Evolutionary conservation across 2,888 invertebrate genomes (phyloP).

Genomic region (Phyto melanocephala): DNA sequence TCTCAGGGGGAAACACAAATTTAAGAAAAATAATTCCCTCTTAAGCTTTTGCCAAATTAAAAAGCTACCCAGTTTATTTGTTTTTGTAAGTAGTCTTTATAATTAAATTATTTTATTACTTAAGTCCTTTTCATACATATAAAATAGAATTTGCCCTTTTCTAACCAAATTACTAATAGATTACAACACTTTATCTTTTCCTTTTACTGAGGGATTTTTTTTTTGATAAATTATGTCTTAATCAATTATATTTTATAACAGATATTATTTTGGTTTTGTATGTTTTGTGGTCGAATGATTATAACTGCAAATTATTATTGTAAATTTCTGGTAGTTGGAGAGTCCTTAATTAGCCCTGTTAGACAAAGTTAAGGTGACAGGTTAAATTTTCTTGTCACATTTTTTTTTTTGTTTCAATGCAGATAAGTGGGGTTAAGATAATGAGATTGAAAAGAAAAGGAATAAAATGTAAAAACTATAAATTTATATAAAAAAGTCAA

Average conservation of each 20-base stretch:
- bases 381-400: constrained; percentile 24
- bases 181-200: constrained; percentile 30
- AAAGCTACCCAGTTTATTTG: background rate
- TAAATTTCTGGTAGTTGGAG: background rate
- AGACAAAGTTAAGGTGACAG: constrained; percentile 40
- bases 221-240: constrained; percentile 24
- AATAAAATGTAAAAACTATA: background rate
- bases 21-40: background rate
- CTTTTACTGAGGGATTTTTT: background rate
- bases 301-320: background rate
- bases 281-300: background rate
- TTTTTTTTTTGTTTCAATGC: background rate
- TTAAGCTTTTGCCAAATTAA: background rate
- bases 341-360: constrained; percentile 35
- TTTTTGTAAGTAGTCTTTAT: background rate
- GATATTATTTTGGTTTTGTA: background rate
- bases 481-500: too few relatives aligned
- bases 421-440: background rate
- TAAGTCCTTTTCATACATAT: background rate
- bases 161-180: constrained; percentile 44
- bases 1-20: background rate
- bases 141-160: background rate
- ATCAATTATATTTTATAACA: constrained; percentile 47
- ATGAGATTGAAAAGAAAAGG: background rate
- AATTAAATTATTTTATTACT: constrained; percentile 32